Conservation (phyloP, 2,113 vertebrate genomes). For the Anguilla japonica region DNA sequence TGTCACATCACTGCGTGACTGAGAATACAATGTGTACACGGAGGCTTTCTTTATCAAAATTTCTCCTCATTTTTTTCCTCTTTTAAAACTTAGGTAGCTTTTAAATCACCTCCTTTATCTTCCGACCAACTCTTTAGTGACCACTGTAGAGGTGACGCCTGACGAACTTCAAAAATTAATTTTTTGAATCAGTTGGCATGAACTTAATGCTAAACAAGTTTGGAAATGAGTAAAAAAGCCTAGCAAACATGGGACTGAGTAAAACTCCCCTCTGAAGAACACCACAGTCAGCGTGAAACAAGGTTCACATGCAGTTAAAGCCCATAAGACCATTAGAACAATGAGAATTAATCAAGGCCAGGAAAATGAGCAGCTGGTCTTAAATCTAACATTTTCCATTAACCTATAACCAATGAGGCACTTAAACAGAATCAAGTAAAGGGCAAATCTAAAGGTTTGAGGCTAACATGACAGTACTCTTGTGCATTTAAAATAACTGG, state of each 20-base stretch:
- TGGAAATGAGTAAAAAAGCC: background rate
- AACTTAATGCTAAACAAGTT: background rate
- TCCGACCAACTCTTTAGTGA: background rate
- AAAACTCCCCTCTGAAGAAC: background rate
- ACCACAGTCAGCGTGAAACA: background rate
- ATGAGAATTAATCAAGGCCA: slow-evolving; percentile 20
- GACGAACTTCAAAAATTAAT: background rate
- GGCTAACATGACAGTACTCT: slow-evolving; percentile 51
- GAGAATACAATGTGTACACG: background rate
- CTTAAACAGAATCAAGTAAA: slow-evolving; percentile 53
- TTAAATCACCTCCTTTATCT: background rate
- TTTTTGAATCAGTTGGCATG: background rate
- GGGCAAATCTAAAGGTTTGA: slow-evolving; percentile 40
- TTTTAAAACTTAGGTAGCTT: background rate
- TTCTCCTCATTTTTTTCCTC: too few species aligned
- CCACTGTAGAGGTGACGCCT: background rate
- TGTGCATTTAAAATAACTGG: slow-evolving; percentile 22
- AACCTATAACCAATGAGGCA: slow-evolving; percentile 57
- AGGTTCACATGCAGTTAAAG: background rate
- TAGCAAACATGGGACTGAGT: background rate
- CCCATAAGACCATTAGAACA: background rate
- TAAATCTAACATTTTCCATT: background rate
- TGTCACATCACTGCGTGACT: background rate
- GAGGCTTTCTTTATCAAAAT: background rate
- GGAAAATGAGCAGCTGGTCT: background rate